Evolutionary conservation across 2,797 vertebrate genomes (phyloP), one percentile per base, ranked within the genome.

Genomic region (Hyperoplus immaculatus): DNA sequence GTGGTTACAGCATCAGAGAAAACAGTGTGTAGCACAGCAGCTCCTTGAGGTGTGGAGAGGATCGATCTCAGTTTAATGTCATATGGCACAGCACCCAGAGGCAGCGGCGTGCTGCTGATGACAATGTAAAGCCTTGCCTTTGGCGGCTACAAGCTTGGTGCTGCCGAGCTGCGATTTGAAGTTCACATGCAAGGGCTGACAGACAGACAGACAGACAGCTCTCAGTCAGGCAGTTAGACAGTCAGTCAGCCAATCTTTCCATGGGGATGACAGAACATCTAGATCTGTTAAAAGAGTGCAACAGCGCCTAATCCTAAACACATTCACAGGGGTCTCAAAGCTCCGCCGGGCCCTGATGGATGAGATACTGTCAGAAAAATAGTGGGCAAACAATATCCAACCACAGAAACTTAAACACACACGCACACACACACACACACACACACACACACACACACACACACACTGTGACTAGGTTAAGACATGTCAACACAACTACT

Each of bases 81-180:
- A 92, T 78, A 89, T 88, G 88, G 94, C 91, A 89, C 87, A 75
- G 92, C 93, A 94, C 91, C 93, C 93, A 93, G 92, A 94, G 93
- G 93, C 94, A 88, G 91, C 89, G 72, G 84, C 59, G 85, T 89
- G 92, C 89, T 83, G 90, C 90, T 87, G 90, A 93, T 93, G 93
- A 94, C 93, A 93, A 87, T 92, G 90, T 77, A 94, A 95, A 94
- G 93, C 88, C 90, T 93, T 90, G 93, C 93, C 94, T 92, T 94
- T 92, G 92, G 93, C 93, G 90, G 92, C 92, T 93, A 95, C 94
- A 95, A 77, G 92, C 92, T 90, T 76, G 47, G 76, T 85, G 91
- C 87, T 89, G 86, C 85, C 29, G 86, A 91, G 93, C 87, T 89
- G 87, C 61, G 91, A 93, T 93, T 92, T 95, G 93, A 94, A 94